phyloP scores from a whole-genome alignment of 1,140 invertebrate species.

The Drosophila funebris region DNA sequence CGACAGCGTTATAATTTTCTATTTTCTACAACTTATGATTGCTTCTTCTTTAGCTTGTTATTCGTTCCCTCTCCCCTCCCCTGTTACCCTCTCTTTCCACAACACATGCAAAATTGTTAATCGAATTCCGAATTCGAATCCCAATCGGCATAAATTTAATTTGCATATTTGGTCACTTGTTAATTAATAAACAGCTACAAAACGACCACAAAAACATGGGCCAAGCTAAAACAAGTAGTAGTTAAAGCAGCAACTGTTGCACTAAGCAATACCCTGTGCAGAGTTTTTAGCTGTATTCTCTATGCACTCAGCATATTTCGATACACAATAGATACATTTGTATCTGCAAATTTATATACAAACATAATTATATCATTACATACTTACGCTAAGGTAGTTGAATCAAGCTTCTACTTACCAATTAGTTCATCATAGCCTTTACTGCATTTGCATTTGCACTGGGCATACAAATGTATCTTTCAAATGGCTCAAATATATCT shows the following conservation, averaged over 20 bases:
- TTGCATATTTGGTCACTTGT: constrained; percentile 80
- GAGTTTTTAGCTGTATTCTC: background rate
- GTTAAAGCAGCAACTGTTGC: background rate
- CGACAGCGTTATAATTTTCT: constrained; percentile 70
- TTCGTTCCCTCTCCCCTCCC: background rate
- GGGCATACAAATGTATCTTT: constrained; percentile 31
- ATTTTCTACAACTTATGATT: constrained; percentile 63
- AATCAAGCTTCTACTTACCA: too few species aligned
- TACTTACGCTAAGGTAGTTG: background rate
- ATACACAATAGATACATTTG: background rate
- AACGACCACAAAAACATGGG: constrained; percentile 30
- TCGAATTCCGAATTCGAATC: constrained; percentile 35
- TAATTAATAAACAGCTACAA: constrained; percentile 70
- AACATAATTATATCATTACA: background rate
- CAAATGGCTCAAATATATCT: constrained; percentile 34
- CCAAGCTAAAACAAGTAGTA: constrained; percentile 14
- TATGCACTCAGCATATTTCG: background rate
- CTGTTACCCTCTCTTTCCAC: background rate
- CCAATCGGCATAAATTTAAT: constrained; percentile 51
- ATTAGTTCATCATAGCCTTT: background rate
- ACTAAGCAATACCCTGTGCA: background rate
- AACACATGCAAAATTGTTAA: constrained; percentile 29
- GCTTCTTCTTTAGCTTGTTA: constrained; percentile 30
- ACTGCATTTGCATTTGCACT: background rate
- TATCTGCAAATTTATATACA: background rate